phyloP scores from a whole-genome alignment of 2,113 vertebrate genomes.

The Spilogale gracilis region DNA sequence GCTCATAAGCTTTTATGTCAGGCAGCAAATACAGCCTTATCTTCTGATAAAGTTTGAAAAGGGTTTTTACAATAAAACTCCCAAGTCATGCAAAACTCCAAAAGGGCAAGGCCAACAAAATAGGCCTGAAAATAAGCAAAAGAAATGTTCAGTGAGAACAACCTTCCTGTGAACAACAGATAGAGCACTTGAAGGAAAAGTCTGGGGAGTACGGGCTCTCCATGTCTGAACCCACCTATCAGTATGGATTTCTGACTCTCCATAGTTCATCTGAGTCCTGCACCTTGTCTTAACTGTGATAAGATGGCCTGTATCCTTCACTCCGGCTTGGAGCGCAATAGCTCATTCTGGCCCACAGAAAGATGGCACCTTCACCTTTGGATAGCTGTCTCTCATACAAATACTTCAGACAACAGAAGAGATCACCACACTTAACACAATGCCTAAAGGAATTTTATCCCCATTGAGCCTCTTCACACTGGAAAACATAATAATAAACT shows the following conservation, averaged over 20 bases:
- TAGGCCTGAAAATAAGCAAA: not conserved
- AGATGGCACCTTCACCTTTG: not conserved
- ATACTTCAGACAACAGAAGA: not conserved
- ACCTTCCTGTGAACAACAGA: not conserved
- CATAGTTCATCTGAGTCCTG: not conserved
- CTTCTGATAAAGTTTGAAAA: not conserved
- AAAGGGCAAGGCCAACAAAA: not conserved
- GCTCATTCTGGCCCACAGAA: not conserved
- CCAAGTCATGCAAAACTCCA: conserved; percentile 18
- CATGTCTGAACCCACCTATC: not conserved
- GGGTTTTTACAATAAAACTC: conserved; percentile 42
- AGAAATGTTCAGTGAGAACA: not conserved
- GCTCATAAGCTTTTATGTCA: not conserved
- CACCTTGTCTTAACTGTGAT: not conserved
- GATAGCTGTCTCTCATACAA: not conserved
- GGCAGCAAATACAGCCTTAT: not conserved
- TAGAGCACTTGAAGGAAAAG: not conserved
- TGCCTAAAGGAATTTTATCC: not conserved
- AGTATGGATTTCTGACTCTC: not conserved
- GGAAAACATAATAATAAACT: not conserved
- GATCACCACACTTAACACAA: not conserved
- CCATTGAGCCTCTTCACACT: not conserved
- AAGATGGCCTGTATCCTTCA: not conserved
- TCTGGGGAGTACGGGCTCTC: not conserved
- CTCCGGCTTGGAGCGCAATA: not conserved